Evolutionary conservation across 2,113 vertebrate species (phyloP), one percentile per base, ranked within the genome.

Genomic region (Neolamprologus modestus): DNA sequence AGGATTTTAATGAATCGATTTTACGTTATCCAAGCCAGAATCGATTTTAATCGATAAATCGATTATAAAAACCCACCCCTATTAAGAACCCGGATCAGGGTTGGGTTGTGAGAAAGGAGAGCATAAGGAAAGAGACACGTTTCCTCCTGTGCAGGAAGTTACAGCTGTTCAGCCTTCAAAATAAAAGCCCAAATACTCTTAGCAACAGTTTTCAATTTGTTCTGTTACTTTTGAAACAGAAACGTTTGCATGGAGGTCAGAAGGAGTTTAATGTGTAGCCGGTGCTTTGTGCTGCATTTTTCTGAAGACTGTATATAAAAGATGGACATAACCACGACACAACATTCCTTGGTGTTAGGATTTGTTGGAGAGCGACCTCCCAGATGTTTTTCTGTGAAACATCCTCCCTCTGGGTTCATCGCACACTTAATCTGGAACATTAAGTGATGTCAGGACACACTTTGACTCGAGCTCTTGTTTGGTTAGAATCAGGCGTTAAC

Each of bases 221-320:
- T 68, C 33, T 14, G 35, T 21, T 40, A 37, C 1, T 37, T n/a
- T 66, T 66, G 31, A 66, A 37, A 71, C 35, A 40, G 63, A 68
- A 3, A 68, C n/a, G 0, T 24, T 21, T 68, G 35, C 5, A 1
- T 68, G 63, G 63, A 14, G 63, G 63, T 40, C 63, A 40, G 33
- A 5, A 40, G 35, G 35, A 40, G 63, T 68, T 21, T 68, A 40
- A 14, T 40, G 63, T 68, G 19, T 6, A 40, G 11, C 35, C 7
- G 1, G 35, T 1, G 19, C 63, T 68, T 40, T 68, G 35, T 40
- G 33, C 19, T 21, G 19, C 31, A 35, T 4, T 68, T 68, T 21
- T 5, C 63, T 68, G 63, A 68, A 68, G 33, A 68, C 19, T 63
- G 59, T 63, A 63, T 2, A 68, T 68, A 40, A 68, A 68, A 40